A percentile compares a stretch with the other conserved stretches of the same genome.
phyloP scores from a whole-genome alignment of 2,113 vertebrate genomes.

The Daboia siamensis region DNA sequence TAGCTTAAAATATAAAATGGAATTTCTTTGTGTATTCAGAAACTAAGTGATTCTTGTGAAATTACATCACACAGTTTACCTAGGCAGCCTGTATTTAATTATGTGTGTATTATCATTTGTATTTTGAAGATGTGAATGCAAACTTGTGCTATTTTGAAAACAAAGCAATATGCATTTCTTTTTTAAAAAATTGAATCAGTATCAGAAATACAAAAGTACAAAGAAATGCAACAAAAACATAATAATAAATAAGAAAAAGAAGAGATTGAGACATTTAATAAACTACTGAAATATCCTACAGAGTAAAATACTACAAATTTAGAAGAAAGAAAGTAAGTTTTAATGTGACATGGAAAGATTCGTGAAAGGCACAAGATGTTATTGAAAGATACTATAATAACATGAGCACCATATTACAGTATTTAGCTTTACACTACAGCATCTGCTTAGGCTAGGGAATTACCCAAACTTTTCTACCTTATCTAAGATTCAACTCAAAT shows the following conservation, averaged over 20 bases:
- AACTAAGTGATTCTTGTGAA: not conserved
- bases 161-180: not conserved
- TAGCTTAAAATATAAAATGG: not conserved
- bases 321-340: not conserved
- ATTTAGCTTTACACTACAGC: not conserved
- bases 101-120: not conserved
- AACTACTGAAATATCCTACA: not conserved
- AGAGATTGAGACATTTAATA: not conserved
- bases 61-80: not conserved
- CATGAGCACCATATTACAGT: not conserved
- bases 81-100: not conserved
- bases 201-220: not conserved
- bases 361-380: not conserved
- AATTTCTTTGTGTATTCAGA: not conserved
- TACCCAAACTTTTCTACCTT: not conserved
- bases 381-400: not conserved
- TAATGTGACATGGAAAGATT: not conserved
- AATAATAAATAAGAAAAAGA: not conserved
- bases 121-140: not conserved
- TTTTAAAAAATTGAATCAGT: not conserved
- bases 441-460: not conserved
- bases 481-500: not conserved
- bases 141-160: not conserved
- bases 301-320: not conserved
- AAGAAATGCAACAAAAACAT: not conserved